phyloP scores from a whole-genome alignment of 2,888 invertebrate genomes.

The Alsophila aescularia region DNA sequence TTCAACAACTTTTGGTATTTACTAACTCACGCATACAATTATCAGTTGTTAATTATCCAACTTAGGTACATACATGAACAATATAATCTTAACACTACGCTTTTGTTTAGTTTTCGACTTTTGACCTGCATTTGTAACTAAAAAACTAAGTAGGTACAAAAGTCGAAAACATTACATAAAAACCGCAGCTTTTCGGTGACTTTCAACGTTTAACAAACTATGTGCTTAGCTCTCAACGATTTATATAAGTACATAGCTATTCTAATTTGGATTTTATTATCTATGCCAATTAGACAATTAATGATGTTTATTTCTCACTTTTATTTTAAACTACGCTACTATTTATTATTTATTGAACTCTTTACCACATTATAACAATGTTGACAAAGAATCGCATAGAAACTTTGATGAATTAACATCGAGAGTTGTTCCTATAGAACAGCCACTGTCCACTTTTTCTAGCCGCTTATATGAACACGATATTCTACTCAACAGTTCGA shows the following conservation, averaged over 20 bases:
- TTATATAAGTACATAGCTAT: slow-evolving; percentile 21
- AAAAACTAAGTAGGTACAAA: not conserved
- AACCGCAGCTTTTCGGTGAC: not conserved
- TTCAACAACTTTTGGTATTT: slow-evolving; percentile 55
- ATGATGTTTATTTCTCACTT: not conserved
- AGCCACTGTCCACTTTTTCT: not conserved
- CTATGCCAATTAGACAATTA: slow-evolving; percentile 1
- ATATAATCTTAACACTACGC: too few relatives aligned
- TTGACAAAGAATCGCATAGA: slow-evolving; percentile 7
- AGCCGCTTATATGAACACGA: slow-evolving; percentile 11
- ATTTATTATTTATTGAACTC: not conserved
- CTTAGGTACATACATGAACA: too few relatives aligned
- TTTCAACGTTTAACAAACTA: slow-evolving; percentile 6
- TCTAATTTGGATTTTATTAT: slow-evolving; percentile 6
- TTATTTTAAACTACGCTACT: not conserved
- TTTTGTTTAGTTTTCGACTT: too few relatives aligned
- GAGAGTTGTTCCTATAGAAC: not conserved
- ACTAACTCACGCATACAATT: not conserved
- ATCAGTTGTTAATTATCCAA: not conserved
- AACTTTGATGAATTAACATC: not conserved
- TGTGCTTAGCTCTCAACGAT: slow-evolving; percentile 13
- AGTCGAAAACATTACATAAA: not conserved
- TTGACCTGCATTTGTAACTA: too few relatives aligned
- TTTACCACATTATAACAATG: slow-evolving; percentile 4
- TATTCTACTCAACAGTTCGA: slow-evolving; percentile 7